Conservation (phyloP, 64 coral and sea anemone genomes). For the Actinia equina region DNA sequence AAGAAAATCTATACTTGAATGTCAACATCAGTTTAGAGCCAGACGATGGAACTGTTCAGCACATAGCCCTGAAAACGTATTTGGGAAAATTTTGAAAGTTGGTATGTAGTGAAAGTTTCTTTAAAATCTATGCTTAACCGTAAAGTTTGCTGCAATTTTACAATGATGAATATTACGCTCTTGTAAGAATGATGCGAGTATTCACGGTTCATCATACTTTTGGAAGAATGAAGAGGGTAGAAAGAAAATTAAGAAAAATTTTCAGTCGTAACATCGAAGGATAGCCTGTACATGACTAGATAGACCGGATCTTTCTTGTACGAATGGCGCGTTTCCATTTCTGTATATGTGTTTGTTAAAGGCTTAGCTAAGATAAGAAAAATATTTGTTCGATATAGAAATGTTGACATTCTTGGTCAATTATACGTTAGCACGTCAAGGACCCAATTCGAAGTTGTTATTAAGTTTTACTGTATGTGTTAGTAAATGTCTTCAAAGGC, state of each 20-base stretch:
- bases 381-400: not conserved
- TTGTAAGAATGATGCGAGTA: no score
- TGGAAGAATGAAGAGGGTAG: no score
- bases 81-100: constrained; percentile 83
- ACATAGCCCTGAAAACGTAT: constrained; percentile 88
- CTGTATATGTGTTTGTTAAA: not conserved
- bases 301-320: not conserved
- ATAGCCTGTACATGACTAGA: no score
- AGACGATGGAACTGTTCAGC: constrained; percentile 77
- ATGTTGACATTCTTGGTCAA: not conserved
- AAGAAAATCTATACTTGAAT: constrained; percentile 61
- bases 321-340: not conserved
- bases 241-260: no score
- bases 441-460: no score
- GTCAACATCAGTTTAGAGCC: constrained; percentile 70
- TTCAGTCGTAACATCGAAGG: no score
- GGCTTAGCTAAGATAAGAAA: constrained; percentile 1
- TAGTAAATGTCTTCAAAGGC: no score
- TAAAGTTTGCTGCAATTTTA: no score
- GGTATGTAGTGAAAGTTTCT: constrained; percentile 35
- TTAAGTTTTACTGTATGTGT: no score
- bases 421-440: not conserved
- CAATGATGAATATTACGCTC: no score
- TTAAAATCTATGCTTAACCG: no score
- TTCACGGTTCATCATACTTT: no score